Conservation (phyloP, 2,797 vertebrate genomes). For the Lepilemur ruficaudatus region DNA sequence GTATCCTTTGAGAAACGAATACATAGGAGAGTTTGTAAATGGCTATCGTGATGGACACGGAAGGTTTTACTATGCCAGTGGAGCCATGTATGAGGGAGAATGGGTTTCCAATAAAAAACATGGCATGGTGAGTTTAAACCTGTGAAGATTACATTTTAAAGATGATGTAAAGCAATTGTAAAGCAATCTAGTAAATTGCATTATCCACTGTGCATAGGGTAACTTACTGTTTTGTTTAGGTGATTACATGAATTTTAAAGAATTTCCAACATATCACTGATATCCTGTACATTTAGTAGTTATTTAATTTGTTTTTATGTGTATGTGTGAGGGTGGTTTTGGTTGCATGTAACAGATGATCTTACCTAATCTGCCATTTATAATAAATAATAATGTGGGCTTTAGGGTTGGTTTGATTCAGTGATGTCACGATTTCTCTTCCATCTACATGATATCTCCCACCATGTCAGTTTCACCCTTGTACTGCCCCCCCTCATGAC, state of each 20-base stretch:
- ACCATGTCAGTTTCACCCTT: neutral
- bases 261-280: neutral
- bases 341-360: neutral
- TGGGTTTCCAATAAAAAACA: conserved; percentile 92
- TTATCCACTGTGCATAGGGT: neutral
- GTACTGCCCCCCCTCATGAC: accelerated
- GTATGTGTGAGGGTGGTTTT: neutral
- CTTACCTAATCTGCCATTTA: neutral
- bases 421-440: neutral
- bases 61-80: conserved; percentile 89
- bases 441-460: accelerated
- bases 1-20: conserved; percentile 89
- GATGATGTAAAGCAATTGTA: neutral
- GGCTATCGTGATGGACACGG: conserved; percentile 90
- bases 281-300: neutral
- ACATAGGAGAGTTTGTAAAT: conserved; percentile 87
- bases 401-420: neutral
- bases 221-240: neutral
- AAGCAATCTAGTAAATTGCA: neutral
- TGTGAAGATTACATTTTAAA: neutral
- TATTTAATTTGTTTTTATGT: neutral
- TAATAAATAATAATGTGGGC: neutral
- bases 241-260: neutral
- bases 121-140: conserved; percentile 85
- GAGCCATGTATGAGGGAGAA: conserved; percentile 88